Conservation (phyloP, 2,113 vertebrate genomes). For the Lathamus discolor region DNA sequence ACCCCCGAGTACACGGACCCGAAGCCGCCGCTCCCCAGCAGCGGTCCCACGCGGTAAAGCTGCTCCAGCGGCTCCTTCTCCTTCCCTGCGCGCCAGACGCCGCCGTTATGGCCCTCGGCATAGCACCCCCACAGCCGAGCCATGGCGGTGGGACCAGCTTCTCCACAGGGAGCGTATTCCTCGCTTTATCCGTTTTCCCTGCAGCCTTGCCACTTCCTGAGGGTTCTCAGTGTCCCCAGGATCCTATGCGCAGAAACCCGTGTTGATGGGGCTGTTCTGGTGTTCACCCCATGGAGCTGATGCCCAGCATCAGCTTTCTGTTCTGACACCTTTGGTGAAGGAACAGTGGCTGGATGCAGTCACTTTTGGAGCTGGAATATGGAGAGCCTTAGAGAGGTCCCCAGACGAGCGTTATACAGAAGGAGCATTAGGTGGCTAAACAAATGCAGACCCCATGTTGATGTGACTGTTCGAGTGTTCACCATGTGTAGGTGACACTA, state of each 20-base stretch:
- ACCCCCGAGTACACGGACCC: too few relatives aligned
- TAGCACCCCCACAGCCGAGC: background rate
- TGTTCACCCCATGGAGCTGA: background rate
- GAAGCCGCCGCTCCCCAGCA: too few relatives aligned
- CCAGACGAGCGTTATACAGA: background rate
- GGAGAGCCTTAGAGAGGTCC: background rate
- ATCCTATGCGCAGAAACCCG: background rate
- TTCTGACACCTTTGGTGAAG: background rate
- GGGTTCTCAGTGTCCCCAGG: background rate
- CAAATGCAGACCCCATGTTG: background rate
- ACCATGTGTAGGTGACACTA: background rate
- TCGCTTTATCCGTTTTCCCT: background rate
- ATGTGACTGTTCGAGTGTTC: background rate
- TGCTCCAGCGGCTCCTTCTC: background rate
- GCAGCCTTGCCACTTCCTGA: background rate
- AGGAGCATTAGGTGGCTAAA: background rate
- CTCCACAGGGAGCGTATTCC: background rate
- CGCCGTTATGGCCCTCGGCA: background rate
- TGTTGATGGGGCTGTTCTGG: background rate
- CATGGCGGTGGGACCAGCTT: background rate
- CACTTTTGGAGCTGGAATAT: background rate
- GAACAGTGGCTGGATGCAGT: background rate
- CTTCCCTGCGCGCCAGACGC: rapidly evolving
- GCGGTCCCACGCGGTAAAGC: too few relatives aligned
- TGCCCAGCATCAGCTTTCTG: background rate